phyloP scores from a whole-genome alignment of 2,113 vertebrate species.

The Theristicus caerulescens region DNA sequence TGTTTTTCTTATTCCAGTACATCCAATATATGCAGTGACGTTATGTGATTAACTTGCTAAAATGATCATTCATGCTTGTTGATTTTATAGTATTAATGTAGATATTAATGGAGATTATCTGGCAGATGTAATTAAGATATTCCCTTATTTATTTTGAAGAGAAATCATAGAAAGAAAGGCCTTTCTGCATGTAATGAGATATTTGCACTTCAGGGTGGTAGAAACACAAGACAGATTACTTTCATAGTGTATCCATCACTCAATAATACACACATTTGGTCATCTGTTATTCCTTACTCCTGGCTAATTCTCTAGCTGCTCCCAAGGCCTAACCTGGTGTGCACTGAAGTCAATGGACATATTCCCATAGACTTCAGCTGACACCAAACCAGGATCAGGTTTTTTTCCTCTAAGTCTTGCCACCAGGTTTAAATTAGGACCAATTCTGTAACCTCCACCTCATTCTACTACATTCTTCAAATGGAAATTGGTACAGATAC shows the following conservation, averaged over 20 bases:
- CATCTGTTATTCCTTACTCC: slow-evolving; percentile 11
- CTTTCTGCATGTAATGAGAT: not conserved
- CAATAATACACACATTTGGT: not conserved
- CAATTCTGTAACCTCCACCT: not conserved
- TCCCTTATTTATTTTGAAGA: not conserved
- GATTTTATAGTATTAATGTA: not conserved
- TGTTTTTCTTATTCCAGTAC: not conserved
- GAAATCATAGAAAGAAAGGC: not conserved
- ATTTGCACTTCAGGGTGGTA: not conserved
- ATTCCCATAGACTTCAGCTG: not conserved
- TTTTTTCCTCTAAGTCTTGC: not conserved
- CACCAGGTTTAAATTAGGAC: not conserved
- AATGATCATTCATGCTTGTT: not conserved
- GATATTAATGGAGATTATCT: not conserved
- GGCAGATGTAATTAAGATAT: not conserved
- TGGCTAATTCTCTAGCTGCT: not conserved
- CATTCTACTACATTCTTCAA: not conserved
- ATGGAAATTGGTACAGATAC: not conserved
- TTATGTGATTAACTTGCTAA: not conserved
- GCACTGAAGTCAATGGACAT: not conserved
- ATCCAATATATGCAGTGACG: not conserved
- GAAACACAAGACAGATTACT: slow-evolving; percentile 1
- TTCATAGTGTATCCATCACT: not conserved
- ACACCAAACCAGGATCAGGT: not conserved
- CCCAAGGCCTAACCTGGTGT: not conserved